Base-by-base conservation (phyloP, 2,113 vertebrate species). In the Pleuronectes platessa region DNA sequence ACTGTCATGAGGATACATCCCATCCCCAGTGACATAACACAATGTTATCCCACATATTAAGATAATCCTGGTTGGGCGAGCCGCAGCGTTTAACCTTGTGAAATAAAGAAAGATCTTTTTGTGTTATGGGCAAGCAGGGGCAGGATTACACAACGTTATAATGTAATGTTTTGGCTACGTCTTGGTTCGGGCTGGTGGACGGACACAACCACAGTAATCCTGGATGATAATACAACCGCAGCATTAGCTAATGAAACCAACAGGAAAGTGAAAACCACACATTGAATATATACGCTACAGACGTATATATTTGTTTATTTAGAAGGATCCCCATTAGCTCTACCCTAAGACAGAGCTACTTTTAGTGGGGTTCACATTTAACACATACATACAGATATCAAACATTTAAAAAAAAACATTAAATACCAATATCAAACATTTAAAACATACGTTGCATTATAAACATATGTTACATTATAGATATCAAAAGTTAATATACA, bases 11-110 rank as follows among this genome's bases (percentile, higher is more conserved):
- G 81, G 77, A 88, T 86, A 88, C 81, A 80, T 79, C 77, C 81
- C 79, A 79, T 89, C 84, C 86, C 74, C 65, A 11, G 62, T 91
- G 91, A 92, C 88, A 90, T 90, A 90, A 92, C 88, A 82, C 79
- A 80, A 59, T 85, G 91, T 91, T 89, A 88, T 91, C 85, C 84
- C 78, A 72, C 86, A 90, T 83, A 86, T 90, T 87, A 89, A 89
- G 77, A 89, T 91, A 88, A 91, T 92, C 90, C 89, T 53, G 71
- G 8, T 20, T 31, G 67, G 78, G 73, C 75, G 76, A 64, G 62
- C 70, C 73, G 78, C 81, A 40, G 71, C 79, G 83, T 86, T 91
- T 89, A 90, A 88, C 86, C 91, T 90, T 84, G 59, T 84, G 74
- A 84, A 89, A 89, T 84, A 87, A 88, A 83, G 74, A 79, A 84